Percentiles rank a stretch among this genome's conserved stretches.
These are phyloP conservation scores for Phrynocephalus versicolor DNA, from an alignment of 2,113 vertebrate genomes.

Conservation along the genomic window DNA sequence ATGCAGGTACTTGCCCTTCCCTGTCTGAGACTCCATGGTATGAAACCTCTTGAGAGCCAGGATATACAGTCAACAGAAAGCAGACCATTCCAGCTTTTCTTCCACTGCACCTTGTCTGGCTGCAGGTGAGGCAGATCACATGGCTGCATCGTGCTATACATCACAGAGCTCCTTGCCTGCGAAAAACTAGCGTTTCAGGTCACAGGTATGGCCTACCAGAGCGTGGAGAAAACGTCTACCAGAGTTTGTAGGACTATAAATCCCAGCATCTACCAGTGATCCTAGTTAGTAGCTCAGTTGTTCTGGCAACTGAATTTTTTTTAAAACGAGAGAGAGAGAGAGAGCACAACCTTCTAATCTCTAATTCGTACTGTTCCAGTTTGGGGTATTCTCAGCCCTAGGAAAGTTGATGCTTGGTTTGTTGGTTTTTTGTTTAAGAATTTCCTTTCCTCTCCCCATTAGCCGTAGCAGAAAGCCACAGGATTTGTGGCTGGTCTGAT, in stretches of 20 bases:
- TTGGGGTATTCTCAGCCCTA: not conserved
- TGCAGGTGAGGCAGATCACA: not conserved
- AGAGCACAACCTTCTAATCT: no score
- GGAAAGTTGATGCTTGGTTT: not conserved
- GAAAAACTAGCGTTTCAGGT: not conserved
- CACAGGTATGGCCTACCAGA: no score
- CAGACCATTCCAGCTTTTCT: not conserved
- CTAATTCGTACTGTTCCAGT: no score
- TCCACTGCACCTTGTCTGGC: not conserved
- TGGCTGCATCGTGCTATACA: not conserved
- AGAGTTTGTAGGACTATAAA: no score
- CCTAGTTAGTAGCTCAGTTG: no score
- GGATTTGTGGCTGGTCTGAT: not conserved
- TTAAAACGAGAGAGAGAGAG: no score
- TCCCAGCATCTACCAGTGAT: no score
- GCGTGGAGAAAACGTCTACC: no score
- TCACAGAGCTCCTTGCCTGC: not conserved
- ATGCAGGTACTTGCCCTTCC: not conserved
- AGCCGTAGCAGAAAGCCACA: not conserved
- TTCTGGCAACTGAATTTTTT: no score
- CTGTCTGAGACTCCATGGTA: not conserved
- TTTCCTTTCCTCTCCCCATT: not conserved
- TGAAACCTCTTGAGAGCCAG: not conserved
- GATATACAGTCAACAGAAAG: slow-evolving; percentile 1
- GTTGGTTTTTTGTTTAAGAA: not conserved